Conservation (phyloP, 2,113 vertebrate genomes). For the Callocephalon fimbriatum region DNA sequence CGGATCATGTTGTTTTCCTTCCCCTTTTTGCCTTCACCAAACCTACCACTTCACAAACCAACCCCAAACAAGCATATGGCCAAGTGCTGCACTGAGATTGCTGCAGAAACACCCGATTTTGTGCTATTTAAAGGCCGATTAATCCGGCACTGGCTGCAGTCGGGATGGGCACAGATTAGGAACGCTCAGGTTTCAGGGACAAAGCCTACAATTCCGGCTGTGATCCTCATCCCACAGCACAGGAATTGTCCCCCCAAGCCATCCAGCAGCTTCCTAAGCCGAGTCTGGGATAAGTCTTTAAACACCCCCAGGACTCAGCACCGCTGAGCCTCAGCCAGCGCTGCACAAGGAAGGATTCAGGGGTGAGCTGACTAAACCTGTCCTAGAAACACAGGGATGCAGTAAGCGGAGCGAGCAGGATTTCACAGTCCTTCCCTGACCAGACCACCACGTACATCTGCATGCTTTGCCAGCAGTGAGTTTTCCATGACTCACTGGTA, state of each 20-base stretch:
- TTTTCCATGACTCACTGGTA: not conserved
- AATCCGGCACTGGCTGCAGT: not conserved
- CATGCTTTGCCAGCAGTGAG: not conserved
- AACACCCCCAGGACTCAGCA: accelerated
- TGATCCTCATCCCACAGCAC: not conserved
- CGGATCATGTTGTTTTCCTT: not conserved
- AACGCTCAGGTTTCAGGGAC: not conserved
- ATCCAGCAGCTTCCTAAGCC: not conserved
- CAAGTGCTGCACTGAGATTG: not conserved
- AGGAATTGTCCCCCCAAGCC: not conserved
- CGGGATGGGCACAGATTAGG: not conserved
- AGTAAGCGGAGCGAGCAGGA: accelerated
- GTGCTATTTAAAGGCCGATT: not conserved
- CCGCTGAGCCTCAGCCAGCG: accelerated
- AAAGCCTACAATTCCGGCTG: not conserved
- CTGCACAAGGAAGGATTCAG: not conserved
- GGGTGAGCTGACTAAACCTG: not conserved
- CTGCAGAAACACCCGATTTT: not conserved
- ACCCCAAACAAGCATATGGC: not conserved
- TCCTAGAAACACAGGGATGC: accelerated
- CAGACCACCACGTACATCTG: not conserved
- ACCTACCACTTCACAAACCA: not conserved
- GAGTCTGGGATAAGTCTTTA: not conserved
- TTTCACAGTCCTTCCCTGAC: not conserved
- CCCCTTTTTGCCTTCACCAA: not conserved